A percentile compares a stretch with the other conserved stretches of the same genome.
Evolutionary conservation across 2,113 vertebrate genomes (phyloP).

Genomic region (Eptesicus fuscus): DNA sequence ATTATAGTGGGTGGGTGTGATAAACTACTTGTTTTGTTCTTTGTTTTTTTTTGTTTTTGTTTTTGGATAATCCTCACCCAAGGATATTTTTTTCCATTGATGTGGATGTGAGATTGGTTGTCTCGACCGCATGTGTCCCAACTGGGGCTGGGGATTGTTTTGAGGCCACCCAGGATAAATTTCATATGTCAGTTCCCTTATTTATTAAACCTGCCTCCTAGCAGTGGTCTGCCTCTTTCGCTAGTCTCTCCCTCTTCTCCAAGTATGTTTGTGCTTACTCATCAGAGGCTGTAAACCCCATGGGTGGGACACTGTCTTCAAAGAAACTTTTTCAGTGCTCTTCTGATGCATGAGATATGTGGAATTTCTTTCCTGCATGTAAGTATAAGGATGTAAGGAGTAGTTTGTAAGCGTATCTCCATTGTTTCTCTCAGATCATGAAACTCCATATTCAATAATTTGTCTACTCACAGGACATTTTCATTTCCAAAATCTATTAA

Average conservation of each 20-base stretch:
- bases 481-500: neutral
- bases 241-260: neutral
- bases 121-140: too few species aligned
- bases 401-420: neutral
- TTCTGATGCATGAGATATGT: neutral
- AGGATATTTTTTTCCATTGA: too few species aligned
- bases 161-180: neutral
- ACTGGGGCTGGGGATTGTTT: too few species aligned
- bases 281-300: neutral
- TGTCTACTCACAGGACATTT: neutral
- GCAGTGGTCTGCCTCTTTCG: too few species aligned
- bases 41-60: too few species aligned
- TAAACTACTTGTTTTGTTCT: too few species aligned
- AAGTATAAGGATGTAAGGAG: neutral
- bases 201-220: neutral
- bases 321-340: neutral
- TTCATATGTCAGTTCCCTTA: too few species aligned
- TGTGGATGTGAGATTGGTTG: too few species aligned
- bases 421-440: neutral
- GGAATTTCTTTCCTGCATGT: neutral
- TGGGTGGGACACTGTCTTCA: neutral
- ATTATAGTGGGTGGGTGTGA: neutral
- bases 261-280: neutral
- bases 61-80: too few species aligned
- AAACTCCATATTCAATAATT: neutral